Percentiles rank a stretch among this genome's conserved stretches.
phyloP scores from a whole-genome alignment of 2,113 vertebrate species.

The Ochotona princeps region DNA sequence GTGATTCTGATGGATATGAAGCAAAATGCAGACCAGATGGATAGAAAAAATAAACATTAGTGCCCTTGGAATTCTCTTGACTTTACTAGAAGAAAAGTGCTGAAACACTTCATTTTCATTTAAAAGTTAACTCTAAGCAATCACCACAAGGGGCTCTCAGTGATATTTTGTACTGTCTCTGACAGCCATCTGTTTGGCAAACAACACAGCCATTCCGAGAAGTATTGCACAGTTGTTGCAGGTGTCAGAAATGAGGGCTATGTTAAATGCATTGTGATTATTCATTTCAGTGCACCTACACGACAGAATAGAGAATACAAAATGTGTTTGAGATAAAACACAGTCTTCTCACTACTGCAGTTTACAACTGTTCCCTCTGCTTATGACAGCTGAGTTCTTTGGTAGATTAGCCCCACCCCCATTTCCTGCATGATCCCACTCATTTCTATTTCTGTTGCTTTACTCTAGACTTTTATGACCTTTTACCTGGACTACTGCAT shows the following conservation, averaged over 20 bases:
- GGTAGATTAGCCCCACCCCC: too few species aligned
- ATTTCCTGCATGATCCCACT: neutral
- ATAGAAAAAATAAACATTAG: neutral
- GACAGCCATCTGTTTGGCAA: conserved; percentile 63
- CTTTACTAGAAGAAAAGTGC: conserved; percentile 33
- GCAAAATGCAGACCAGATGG: conserved; percentile 49
- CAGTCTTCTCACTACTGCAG: neutral
- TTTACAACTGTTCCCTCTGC: neutral
- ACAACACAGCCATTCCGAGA: conserved; percentile 6
- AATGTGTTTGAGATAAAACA: neutral
- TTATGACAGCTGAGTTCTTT: neutral
- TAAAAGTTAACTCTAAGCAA: conserved; percentile 66
- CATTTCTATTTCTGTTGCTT: neutral
- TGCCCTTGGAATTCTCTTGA: neutral
- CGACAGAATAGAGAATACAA: neutral
- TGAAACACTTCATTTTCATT: conserved; percentile 56
- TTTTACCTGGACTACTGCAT: neutral
- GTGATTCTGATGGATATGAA: conserved; percentile 60
- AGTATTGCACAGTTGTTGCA: conserved; percentile 20
- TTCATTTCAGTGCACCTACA: neutral
- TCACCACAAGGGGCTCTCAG: conserved; percentile 14
- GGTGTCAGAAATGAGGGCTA: conserved; percentile 46
- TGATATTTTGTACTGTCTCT: neutral
- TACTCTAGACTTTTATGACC: neutral
- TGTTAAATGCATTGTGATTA: neutral